Evolutionary conservation across 2,888 invertebrate genomes (phyloP), one percentile per base, ranked within the genome.

Genomic region (Cotesia congregata): DNA sequence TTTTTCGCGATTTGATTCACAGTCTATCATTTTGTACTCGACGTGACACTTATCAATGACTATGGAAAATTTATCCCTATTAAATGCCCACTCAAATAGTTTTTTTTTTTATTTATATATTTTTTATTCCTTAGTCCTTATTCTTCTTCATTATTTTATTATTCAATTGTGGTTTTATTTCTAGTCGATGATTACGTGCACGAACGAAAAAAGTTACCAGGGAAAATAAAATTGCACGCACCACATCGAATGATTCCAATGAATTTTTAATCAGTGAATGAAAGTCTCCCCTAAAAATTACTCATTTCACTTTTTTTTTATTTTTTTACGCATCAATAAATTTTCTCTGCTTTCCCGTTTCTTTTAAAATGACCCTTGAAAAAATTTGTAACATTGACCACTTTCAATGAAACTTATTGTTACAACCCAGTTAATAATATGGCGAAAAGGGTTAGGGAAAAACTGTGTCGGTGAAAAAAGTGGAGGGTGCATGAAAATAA

Each of bases 191-290:
- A 50, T 50, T 50, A 50, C 12, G 50, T 50, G 50, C 50, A 50
- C 50, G 50, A 50, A 50, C 50, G 7, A 50, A 50, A 50, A 50
- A 50, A 50, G 12, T 50, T 12, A 50, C 50, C 50, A 50, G 12
- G 50, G 50, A 50, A 50, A 50, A 50, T 50, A 50, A 50, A 50
- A 50, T 50, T 50, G 50, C 50, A 50, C 50, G 50, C 50, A 50
- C 50, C 12, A 30, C 30, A 30, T 50, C 4, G 50, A 50, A 12
- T 7, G 12, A 12, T 50, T 50, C 50, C 12, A 12, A 50, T 50
- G 50, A 50, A 50, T 50, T 50, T 50, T 50, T 50, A 50, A 50
- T 50, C 7, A 50, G 12, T 50, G 12, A 50, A 30, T 50, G 9
- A 50, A 50, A 50, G 50, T 50, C 50, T 50, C 50, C 50, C 50